These are phyloP conservation scores for Labia minor DNA, from an alignment of 2,888 invertebrate genomes.

Conservation along the genomic window DNA sequence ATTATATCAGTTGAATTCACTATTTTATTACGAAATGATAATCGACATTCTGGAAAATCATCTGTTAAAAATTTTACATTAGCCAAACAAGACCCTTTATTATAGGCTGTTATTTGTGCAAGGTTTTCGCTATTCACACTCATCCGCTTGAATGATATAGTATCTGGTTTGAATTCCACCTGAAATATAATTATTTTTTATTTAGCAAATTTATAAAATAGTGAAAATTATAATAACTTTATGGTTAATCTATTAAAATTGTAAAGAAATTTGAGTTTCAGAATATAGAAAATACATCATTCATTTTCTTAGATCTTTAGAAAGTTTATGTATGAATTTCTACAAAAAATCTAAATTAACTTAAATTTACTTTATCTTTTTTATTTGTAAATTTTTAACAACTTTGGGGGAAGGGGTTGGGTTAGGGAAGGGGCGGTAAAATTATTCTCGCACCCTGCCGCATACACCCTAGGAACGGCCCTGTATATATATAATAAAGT, in stretches of 20 bases:
- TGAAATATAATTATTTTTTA: constrained; percentile 37
- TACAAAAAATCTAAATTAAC: too few relatives aligned
- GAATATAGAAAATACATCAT: background rate
- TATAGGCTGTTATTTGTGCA: constrained; percentile 31
- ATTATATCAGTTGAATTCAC: background rate
- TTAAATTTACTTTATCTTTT: too few relatives aligned
- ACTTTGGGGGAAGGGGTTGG: too few relatives aligned
- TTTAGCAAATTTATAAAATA: constrained; percentile 39
- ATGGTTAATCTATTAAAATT: constrained; percentile 37
- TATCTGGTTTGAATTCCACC: constrained; percentile 40
- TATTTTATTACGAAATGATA: constrained; percentile 26
- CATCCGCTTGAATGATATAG: constrained; percentile 42
- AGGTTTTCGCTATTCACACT: constrained; percentile 32
- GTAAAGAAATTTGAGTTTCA: background rate
- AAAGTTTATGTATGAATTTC: too few relatives aligned
- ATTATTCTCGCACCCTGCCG: too few relatives aligned
- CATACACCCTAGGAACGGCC: too few relatives aligned
- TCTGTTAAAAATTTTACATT: constrained; percentile 32
- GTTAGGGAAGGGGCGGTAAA: too few relatives aligned
- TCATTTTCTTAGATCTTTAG: too few relatives aligned
- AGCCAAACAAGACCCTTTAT: constrained; percentile 30
- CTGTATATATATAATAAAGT: too few relatives aligned
- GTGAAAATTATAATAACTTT: constrained; percentile 38
- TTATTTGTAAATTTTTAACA: too few relatives aligned
- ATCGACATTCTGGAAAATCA: constrained; percentile 34